These are phyloP conservation scores for Catajapyx aquilonaris DNA, from an alignment of 1,140 invertebrate genomes.

Conservation along the genomic window DNA sequence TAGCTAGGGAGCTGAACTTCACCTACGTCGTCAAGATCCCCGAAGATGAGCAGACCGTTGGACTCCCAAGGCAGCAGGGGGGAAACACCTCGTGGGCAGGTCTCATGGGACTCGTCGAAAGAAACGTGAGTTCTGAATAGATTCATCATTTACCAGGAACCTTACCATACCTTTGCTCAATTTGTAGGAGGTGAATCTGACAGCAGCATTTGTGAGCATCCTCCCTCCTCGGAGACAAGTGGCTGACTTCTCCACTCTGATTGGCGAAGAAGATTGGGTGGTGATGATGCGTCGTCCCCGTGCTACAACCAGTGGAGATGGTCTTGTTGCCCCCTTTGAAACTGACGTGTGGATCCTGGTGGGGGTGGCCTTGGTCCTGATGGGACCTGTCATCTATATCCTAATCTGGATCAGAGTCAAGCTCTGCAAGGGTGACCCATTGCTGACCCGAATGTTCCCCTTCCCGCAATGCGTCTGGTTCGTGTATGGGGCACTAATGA, in stretches of 20 bases:
- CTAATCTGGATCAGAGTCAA: conserved; percentile 34
- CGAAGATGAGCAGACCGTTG: conserved; percentile 28
- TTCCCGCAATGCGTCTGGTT: conserved; percentile 58
- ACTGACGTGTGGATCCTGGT: conserved; percentile 51
- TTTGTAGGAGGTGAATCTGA: conserved; percentile 46
- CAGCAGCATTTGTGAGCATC: conserved; percentile 50
- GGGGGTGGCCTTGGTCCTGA: conserved; percentile 39
- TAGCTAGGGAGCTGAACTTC: conserved; percentile 43
- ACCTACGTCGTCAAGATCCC: conserved; percentile 41
- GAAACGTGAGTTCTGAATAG: conserved; percentile 26
- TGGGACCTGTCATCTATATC: conserved; percentile 56
- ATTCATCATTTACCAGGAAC: conserved; percentile 1
- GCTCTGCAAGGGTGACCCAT: conserved; percentile 24
- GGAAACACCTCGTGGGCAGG: conserved; percentile 30
- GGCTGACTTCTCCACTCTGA: conserved; percentile 35
- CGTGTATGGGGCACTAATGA: conserved; percentile 67
- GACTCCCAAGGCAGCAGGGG: no score
- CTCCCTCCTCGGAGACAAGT: conserved; percentile 29
- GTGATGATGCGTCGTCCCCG: conserved; percentile 54
- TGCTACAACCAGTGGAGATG: conserved; percentile 59
- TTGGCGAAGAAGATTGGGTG: conserved; percentile 51
- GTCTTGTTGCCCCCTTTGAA: conserved; percentile 56
- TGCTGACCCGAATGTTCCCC: conserved; percentile 29
- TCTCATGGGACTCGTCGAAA: conserved; percentile 32
- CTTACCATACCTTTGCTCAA: conserved; percentile 4